A percentile compares a stretch with the other conserved stretches of the same genome.
Evolutionary conservation across 2,888 invertebrate species (phyloP).

Genomic region (Pyrgus malvae): DNA sequence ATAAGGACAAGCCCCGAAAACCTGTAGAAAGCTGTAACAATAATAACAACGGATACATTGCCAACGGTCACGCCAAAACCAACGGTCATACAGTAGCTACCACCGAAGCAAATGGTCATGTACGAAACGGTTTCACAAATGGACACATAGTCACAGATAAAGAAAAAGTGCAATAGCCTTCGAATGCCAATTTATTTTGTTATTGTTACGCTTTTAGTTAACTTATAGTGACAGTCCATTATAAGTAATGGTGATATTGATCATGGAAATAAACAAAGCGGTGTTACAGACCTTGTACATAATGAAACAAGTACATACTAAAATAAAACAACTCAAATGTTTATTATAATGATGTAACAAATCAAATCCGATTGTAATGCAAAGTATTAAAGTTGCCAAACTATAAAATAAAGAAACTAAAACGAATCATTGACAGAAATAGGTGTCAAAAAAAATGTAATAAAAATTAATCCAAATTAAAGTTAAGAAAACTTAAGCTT

Average conservation of each 20-base stretch:
- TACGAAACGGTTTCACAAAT: constrained; percentile 52
- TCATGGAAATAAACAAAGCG: background rate
- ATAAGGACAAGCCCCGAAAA: constrained; percentile 67
- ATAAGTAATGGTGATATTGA: constrained; percentile 4
- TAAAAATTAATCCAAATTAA: background rate
- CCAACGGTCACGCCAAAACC: constrained; percentile 37
- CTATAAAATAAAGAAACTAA: too few relatives aligned
- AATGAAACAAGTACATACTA: background rate
- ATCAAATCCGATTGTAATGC: too few relatives aligned
- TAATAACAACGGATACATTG: constrained; percentile 44
- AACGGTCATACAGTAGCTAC: constrained; percentile 37
- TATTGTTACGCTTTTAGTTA: constrained; percentile 26
- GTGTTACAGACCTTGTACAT: background rate
- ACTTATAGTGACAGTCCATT: constrained; percentile 17
- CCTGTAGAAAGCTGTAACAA: constrained; percentile 46
- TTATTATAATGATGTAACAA: too few relatives aligned
- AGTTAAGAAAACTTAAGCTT: constrained; percentile 25
- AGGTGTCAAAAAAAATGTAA: background rate
- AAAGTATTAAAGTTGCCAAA: too few relatives aligned
- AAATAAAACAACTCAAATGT: background rate
- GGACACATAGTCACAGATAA: constrained; percentile 51
- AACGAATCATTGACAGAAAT: too few relatives aligned
- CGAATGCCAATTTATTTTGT: constrained; percentile 17
- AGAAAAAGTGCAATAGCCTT: constrained; percentile 64
- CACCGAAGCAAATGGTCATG: constrained; percentile 40